phyloP scores from a whole-genome alignment of 2,113 vertebrate species.

The Mugil cephalus region DNA sequence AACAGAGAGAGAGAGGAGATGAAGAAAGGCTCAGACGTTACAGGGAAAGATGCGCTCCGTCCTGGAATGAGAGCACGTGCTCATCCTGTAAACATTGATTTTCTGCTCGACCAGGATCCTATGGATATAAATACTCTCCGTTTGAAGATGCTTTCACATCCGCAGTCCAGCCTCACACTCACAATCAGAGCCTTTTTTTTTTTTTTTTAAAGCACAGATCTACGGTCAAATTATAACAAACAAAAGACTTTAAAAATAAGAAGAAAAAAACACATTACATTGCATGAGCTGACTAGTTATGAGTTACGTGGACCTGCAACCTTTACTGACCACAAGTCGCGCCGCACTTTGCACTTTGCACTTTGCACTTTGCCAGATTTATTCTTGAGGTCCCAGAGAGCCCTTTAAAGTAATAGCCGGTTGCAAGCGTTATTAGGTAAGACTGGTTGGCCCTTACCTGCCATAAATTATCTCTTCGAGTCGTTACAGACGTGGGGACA shows the following conservation, averaged over 20 bases:
- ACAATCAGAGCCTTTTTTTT: too few relatives aligned
- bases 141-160: constrained; percentile 19
- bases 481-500: too few relatives aligned
- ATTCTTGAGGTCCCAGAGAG: background rate
- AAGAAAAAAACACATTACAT: too few relatives aligned
- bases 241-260: too few relatives aligned
- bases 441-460: background rate
- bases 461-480: background rate
- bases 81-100: constrained; percentile 70
- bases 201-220: too few relatives aligned
- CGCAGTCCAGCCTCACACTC: background rate
- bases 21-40: constrained; percentile 33
- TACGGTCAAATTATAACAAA: too few relatives aligned
- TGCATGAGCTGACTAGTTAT: background rate
- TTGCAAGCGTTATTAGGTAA: background rate
- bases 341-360: background rate
- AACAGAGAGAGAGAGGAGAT: constrained; percentile 28
- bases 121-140: constrained; percentile 22
- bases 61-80: constrained; percentile 52
- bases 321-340: background rate
- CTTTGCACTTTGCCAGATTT: background rate
- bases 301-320: background rate
- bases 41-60: constrained; percentile 12
- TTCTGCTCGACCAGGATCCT: constrained; percentile 46
- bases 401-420: background rate